Base-by-base conservation (phyloP, 2,113 vertebrate species). In the Percopsis transmontana region DNA sequence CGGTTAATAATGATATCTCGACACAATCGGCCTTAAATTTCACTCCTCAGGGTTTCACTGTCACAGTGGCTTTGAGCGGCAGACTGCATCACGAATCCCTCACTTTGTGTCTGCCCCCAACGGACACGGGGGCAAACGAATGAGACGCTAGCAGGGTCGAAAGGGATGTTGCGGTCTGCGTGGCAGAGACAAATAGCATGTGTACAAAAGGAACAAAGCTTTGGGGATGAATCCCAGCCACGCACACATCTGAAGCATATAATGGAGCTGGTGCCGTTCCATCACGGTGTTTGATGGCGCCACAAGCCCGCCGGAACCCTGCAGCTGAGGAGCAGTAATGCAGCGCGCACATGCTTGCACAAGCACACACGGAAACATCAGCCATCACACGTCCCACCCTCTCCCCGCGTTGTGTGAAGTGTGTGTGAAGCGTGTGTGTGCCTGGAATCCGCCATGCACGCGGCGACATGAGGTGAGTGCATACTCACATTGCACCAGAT, bases 221-320 rank as follows among this genome's bases (percentile, higher is more conserved):
- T 53, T 62, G 40, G 54, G 76, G 82, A 77, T 76, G 66, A 80
- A 80, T 85, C 64, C 78, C 45, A 55, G 57, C 58, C 52, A 38
- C 54, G 33, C 23, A 48, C 56, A 61, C 54, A 50, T 58, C 72
- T 72, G 68, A 73, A 79, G 65, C 40, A 8, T 76, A 54, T 77
- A 68, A 82, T 40, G 39, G 62, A 27, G 51, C 47, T 72, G 48
- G n/a, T 59, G 23, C 13, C 6, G 71, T 73, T 50, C 68, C 56
- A 55, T 65, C 57, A 57, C 50, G 1, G 15, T 42, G 66, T 69
- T 62, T 47, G 68, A 68, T 76, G 73, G 74, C 75, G 68, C 71
- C 65, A 74, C 70, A 55, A 66, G 71, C 68, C 33, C 48, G 68
- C 64, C 68, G 60, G 55, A 70, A 86, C 57, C 52, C 63, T 54